phyloP scores from a whole-genome alignment of 1,140 invertebrate genomes.

The Drosophila bifasciata region DNA sequence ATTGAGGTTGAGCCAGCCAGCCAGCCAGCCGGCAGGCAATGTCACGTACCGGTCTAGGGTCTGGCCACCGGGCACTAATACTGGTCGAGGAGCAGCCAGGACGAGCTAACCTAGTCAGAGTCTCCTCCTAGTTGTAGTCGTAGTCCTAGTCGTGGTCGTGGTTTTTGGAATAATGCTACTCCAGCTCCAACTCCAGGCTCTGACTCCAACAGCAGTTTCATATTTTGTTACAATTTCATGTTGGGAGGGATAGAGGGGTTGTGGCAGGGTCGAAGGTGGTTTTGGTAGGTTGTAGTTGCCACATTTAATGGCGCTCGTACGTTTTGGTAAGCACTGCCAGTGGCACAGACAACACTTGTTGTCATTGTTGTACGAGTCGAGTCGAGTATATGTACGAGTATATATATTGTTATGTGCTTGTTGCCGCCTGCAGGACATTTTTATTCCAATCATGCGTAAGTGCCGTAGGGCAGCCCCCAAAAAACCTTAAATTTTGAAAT shows the following conservation, averaged over 20 bases:
- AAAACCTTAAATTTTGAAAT: conserved; percentile 46
- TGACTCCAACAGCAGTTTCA: conserved; percentile 33
- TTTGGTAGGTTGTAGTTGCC: conserved; percentile 35
- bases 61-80: neutral
- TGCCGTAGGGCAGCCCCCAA: conserved; percentile 30
- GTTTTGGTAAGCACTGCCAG: conserved; percentile 34
- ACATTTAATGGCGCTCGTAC: conserved; percentile 47
- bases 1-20: conserved; percentile 8
- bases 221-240: conserved; percentile 57
- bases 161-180: conserved; percentile 49
- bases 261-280: conserved; percentile 23
- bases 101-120: too few species aligned
- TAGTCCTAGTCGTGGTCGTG: conserved; percentile 37
- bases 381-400: too few species aligned
- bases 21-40: conserved; percentile 9
- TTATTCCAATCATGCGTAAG: conserved; percentile 68
- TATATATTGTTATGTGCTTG: conserved; percentile 51
- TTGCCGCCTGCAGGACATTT: conserved; percentile 48
- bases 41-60: conserved; percentile 18
- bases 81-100: too few species aligned
- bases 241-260: conserved; percentile 30
- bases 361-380: conserved; percentile 39
- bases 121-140: conserved; percentile 16
- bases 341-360: conserved; percentile 40
- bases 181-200: neutral